Base-by-base conservation (phyloP, 2,797 vertebrate species). In the Enteromius paludinosus region DNA sequence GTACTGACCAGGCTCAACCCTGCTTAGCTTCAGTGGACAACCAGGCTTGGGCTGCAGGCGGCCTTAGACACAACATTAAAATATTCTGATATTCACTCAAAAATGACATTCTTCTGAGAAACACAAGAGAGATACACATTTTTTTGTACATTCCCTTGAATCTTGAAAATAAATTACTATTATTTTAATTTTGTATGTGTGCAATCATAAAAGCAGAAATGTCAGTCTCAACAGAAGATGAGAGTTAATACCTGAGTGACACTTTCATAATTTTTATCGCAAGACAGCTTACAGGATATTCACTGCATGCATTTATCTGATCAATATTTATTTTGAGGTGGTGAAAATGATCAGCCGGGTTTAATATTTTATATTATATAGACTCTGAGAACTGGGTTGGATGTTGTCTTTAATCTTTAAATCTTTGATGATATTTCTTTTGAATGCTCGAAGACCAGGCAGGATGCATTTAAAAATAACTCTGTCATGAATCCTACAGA, bases 401-500 rank as follows among this genome's bases (percentile, higher is more conserved):
- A 45, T 45, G 25, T 41, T 68, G 5, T 33, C 6, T 47, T 70
- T 61, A 61, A 28, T 61, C 38, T 79, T 70, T 70, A n/a, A 43
- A n/a, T 75, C 10, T n/a, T 76, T 79, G 70, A 47, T 41, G 5
- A 33, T 85, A 41, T 73, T 86, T 89, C n/a, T 25, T 75, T 71
- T 49, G 41, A 81, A 62, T 62, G 54, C 75, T 76, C 3, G 81
- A 74, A 69, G 64, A 85, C 77, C 70, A 66, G 62, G 68, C 14
- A 38, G 30, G 43, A 78, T 83, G 73, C 35, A 47, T 83, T 33
- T 61, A 59, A 52, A 71, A 41, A 41, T 56, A 56, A 69, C 70
- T 59, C 83, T 71, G 81, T 83, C 52, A 7, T 80, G 54, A 62
- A 78, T 85, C 78, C 85, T 81, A 83, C 69, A 59, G 62, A 49